Conservation (phyloP, 1,140 invertebrate species). For the Gryllus bimaculatus region DNA sequence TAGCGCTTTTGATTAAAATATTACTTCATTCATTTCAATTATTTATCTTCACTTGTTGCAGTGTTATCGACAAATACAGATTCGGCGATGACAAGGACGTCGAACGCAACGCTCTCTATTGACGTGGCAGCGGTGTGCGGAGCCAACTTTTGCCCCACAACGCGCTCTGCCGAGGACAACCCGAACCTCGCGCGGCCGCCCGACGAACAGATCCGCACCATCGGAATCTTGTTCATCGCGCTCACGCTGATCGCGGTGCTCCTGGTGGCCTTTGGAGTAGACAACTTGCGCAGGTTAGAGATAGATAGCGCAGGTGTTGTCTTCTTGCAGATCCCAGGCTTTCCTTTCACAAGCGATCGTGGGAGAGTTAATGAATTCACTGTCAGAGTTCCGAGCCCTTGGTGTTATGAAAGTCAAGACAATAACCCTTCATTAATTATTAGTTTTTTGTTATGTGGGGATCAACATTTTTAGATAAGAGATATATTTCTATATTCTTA, state of each 20-base stretch:
- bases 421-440: too few relatives aligned
- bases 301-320: too few relatives aligned
- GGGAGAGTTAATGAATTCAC: too few relatives aligned
- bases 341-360: too few relatives aligned
- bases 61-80: neutral
- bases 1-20: too few relatives aligned
- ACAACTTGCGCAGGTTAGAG: slow-evolving; percentile 61
- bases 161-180: slow-evolving; percentile 41
- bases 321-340: too few relatives aligned
- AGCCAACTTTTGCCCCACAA: slow-evolving; percentile 58
- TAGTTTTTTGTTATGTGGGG: too few relatives aligned
- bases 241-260: slow-evolving; percentile 65
- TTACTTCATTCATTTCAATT: neutral
- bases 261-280: slow-evolving; percentile 67
- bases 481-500: too few relatives aligned
- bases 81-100: neutral
- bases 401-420: too few relatives aligned
- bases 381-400: too few relatives aligned
- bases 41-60: neutral
- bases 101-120: slow-evolving; percentile 26
- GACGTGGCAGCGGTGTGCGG: slow-evolving; percentile 51
- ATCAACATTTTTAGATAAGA: too few relatives aligned
- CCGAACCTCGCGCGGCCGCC: slow-evolving; percentile 58
- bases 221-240: slow-evolving; percentile 74
- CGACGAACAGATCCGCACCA: slow-evolving; percentile 57